Percentiles rank a stretch among this genome's conserved stretches.
phyloP scores from a whole-genome alignment of 2,113 vertebrate species.

The Microcebus ravelobensis region DNA sequence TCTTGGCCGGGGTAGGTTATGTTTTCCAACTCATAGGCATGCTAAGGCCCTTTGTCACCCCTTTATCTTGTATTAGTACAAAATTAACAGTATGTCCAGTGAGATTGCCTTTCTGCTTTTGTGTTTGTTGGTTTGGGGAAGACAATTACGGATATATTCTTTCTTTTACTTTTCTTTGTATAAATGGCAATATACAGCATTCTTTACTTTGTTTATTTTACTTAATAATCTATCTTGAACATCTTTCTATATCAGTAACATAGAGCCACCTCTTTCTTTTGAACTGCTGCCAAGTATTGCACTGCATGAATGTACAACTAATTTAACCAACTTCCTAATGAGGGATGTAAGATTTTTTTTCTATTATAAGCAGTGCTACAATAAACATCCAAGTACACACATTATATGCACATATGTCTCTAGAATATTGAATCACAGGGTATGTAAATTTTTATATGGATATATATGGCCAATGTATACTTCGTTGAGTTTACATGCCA shows the following conservation, averaged over 20 bases:
- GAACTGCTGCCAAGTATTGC: not conserved
- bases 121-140: slow-evolving; percentile 13
- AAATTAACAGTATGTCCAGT: not conserved
- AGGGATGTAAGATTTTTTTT: not conserved
- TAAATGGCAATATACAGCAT: not conserved
- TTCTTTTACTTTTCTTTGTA: not conserved
- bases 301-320: not conserved
- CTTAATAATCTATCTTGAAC: slow-evolving; percentile 20
- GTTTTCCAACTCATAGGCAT: not conserved
- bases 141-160: not conserved
- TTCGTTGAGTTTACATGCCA: not conserved
- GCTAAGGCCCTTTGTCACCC: not conserved
- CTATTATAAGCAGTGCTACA: not conserved
- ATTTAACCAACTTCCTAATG: slow-evolving; percentile 32
- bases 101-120: not conserved
- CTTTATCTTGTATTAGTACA: not conserved
- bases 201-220: not conserved
- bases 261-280: not conserved
- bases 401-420: not conserved
- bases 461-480: not conserved
- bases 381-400: not conserved
- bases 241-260: not conserved
- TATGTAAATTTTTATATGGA: not conserved
- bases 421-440: not conserved
- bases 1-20: not conserved